Evolutionary conservation across 2,113 vertebrate species (phyloP).

Genomic region (Entelurus aequoreus): DNA sequence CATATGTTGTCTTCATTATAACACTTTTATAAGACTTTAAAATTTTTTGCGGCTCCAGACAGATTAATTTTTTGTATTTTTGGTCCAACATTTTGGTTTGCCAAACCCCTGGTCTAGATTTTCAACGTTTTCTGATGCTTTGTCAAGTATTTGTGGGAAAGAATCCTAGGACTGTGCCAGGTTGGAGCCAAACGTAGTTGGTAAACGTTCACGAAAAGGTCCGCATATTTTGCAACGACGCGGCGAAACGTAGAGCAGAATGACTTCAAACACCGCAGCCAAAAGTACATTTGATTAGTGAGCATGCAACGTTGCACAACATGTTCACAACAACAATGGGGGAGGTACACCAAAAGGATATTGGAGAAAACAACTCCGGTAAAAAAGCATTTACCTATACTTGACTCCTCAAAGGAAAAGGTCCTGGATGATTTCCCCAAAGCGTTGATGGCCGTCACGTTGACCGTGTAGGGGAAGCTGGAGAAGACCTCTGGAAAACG

Average conservation of each 20-base stretch:
- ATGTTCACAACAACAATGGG: too few relatives aligned
- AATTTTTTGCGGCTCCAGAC: too few relatives aligned
- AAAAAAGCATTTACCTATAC: slow-evolving; percentile 81
- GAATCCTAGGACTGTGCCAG: not conserved
- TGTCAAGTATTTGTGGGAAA: slow-evolving; percentile 29
- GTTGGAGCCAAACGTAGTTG: not conserved
- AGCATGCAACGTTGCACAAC: too few relatives aligned
- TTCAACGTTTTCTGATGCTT: slow-evolving; percentile 7
- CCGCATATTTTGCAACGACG: not conserved
- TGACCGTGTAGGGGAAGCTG: slow-evolving; percentile 87
- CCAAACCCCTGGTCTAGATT: not conserved
- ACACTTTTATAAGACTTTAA: too few relatives aligned
- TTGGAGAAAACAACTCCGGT: not conserved
- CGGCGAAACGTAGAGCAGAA: not conserved
- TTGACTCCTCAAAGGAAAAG: slow-evolving; percentile 85
- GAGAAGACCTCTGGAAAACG: slow-evolving; percentile 92
- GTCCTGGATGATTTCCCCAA: slow-evolving; percentile 80
- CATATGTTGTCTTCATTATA: too few relatives aligned
- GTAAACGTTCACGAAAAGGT: slow-evolving; percentile 12
- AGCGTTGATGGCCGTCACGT: slow-evolving; percentile 85
- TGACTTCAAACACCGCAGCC: not conserved
- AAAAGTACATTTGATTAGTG: too few relatives aligned
- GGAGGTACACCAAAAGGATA: not conserved
- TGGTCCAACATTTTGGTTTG: too few relatives aligned
- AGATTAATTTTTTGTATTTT: too few relatives aligned